Evolutionary conservation across 2,888 invertebrate species (phyloP).

Genomic region (Clivina fossor): DNA sequence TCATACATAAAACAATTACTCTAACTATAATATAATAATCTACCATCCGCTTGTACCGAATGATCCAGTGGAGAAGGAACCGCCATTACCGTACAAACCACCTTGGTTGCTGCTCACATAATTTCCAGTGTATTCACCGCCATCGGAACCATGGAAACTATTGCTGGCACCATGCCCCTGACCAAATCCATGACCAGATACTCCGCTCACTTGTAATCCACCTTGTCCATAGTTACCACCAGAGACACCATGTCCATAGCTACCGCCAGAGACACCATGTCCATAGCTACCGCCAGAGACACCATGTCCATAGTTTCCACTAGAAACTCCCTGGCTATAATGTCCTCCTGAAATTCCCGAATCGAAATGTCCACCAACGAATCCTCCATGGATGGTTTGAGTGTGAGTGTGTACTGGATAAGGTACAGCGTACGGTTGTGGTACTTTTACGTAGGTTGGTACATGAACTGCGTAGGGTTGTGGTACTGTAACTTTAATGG

Average conservation of each 20-base stretch:
- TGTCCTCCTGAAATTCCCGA: background rate
- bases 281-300: too few relatives aligned
- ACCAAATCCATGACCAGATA: too few relatives aligned
- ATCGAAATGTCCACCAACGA: background rate
- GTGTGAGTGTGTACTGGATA: conserved; percentile 40
- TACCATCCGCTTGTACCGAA: conserved; percentile 18
- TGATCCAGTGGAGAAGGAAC: too few relatives aligned
- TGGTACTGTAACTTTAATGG: conserved; percentile 42
- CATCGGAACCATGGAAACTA: conserved; percentile 16
- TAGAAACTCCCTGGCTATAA: conserved; percentile 5
- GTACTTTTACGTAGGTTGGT: conserved; percentile 33
- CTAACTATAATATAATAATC: background rate
- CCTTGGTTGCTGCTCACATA: conserved; percentile 16
- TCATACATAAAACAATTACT: background rate
- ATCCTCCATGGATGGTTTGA: background rate
- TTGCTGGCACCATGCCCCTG: conserved; percentile 12
- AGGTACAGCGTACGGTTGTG: conserved; percentile 43
- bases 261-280: conserved; percentile 2
- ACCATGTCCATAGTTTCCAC: background rate
- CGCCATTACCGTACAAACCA: conserved; percentile 7
- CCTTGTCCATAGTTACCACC: background rate
- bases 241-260: background rate
- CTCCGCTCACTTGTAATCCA: too few relatives aligned
- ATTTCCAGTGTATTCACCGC: conserved; percentile 8
- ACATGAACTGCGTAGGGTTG: conserved; percentile 39